Evolutionary conservation across 2,113 vertebrate species (phyloP).

Genomic region (Macaca nemestrina): DNA sequence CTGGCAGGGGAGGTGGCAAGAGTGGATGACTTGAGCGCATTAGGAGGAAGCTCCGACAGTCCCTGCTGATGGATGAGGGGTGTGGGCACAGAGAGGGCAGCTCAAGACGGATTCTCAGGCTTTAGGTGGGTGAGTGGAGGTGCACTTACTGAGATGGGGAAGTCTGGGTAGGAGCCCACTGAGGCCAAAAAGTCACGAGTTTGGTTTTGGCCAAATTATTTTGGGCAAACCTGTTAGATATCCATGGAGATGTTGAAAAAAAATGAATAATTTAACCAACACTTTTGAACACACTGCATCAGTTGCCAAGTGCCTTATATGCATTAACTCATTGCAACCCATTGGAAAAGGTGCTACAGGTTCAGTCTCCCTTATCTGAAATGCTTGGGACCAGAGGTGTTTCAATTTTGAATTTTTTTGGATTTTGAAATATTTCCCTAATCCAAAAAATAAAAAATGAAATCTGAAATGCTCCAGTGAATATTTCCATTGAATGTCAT

Average conservation of each 20-base stretch:
- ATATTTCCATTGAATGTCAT: neutral
- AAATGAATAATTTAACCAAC: neutral
- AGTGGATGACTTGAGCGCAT: neutral
- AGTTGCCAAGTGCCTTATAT: neutral
- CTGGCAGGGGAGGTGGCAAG: neutral
- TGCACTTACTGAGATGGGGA: neutral
- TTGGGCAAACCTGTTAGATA: conserved; percentile 3
- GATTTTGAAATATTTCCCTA: neutral
- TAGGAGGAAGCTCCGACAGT: neutral
- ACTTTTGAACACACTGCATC: neutral
- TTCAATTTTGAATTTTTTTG: neutral
- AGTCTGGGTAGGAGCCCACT: neutral
- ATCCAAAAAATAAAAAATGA: neutral
- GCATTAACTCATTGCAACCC: neutral
- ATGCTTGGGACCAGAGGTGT: neutral
- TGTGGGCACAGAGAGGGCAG: neutral
- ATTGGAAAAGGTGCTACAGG: neutral
- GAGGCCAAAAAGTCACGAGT: neutral
- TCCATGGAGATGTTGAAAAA: neutral
- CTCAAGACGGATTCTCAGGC: neutral
- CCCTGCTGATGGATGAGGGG: neutral
- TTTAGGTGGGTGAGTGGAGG: neutral
- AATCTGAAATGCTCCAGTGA: neutral
- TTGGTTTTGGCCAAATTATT: neutral
- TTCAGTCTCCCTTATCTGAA: neutral